These are phyloP conservation scores for Zaprionus lineosus DNA, from an alignment of 2,888 invertebrate species.

Conservation along the genomic window DNA sequence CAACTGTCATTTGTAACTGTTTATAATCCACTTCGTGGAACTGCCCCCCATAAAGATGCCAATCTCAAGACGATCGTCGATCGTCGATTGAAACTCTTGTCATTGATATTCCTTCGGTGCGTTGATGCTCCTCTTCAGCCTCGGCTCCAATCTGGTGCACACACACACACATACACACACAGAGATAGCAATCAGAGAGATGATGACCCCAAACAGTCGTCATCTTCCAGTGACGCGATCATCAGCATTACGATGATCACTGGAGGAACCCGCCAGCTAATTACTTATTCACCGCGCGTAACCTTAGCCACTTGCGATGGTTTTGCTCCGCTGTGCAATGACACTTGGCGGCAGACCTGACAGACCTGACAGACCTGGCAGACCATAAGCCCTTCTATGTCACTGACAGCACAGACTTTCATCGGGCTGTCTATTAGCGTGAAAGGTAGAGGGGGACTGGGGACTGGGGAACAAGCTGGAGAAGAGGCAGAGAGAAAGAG, in stretches of 20 bases:
- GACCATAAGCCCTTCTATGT: conserved; percentile 27
- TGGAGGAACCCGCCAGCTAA: conserved; percentile 66
- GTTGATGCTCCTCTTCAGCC: conserved; percentile 11
- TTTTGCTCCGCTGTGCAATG: conserved; percentile 53
- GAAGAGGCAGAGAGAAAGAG: too few species aligned
- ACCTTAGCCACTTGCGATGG: conserved; percentile 69
- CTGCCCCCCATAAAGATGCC: too few species aligned
- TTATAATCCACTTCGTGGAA: too few species aligned
- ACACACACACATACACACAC: too few species aligned
- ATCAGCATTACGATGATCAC: not conserved
- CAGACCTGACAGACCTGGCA: too few species aligned
- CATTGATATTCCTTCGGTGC: not conserved
- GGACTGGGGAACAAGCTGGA: too few species aligned
- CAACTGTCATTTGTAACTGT: too few species aligned
- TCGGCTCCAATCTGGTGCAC: conserved; percentile 27
- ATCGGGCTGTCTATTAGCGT: too few species aligned
- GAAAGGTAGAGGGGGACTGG: not conserved
- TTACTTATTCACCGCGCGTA: conserved; percentile 72
- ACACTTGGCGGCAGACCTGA: conserved; percentile 27
- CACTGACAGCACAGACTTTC: conserved; percentile 40
- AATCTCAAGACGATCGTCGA: not conserved
- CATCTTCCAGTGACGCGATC: conserved; percentile 11
- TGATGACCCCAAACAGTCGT: conserved; percentile 59
- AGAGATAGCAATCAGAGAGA: conserved; percentile 31
- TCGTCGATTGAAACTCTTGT: not conserved